These are phyloP conservation scores for Apogon talboti DNA, from an alignment of 2,797 vertebrate species.

Conservation along the genomic window DNA sequence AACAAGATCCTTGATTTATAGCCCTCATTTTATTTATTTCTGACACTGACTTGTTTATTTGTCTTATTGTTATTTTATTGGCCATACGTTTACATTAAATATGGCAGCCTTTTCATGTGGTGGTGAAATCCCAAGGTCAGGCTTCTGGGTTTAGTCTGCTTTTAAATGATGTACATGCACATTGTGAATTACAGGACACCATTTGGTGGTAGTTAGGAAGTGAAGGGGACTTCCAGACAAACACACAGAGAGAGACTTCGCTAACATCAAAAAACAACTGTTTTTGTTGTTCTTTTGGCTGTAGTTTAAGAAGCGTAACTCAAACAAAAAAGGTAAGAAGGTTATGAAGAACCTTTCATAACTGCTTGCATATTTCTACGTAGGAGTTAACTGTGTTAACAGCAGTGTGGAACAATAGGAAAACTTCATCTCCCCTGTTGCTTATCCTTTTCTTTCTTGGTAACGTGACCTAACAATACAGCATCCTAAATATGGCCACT, in stretches of 20 bases:
- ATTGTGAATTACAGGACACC: constrained; percentile 71
- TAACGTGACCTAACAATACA: constrained; percentile 1
- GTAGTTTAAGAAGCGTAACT: constrained; percentile 56
- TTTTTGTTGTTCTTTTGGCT: constrained; percentile 69
- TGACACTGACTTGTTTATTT: constrained; percentile 66
- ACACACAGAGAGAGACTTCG: constrained; percentile 50
- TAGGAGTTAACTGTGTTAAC: constrained; percentile 9
- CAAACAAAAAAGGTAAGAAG: constrained; percentile 50
- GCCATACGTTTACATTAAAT: constrained; percentile 56
- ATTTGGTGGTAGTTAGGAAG: constrained; percentile 76
- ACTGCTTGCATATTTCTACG: constrained; percentile 4
- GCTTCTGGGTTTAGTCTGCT: constrained; percentile 77
- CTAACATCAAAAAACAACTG: constrained; percentile 71
- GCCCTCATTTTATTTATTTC: constrained; percentile 36
- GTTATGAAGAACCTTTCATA: constrained; percentile 48
- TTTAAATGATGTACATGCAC: constrained; percentile 72
- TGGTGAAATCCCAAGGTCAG: constrained; percentile 57
- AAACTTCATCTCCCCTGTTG: background rate
- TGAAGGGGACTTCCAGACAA: constrained; percentile 79
- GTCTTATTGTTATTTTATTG: constrained; percentile 66
- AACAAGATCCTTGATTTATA: constrained; percentile 54
- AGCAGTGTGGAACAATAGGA: background rate
- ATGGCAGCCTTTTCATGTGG: constrained; percentile 68
- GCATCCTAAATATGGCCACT: constrained; percentile 13
- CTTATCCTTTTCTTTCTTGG: constrained; percentile 13